A percentile compares a stretch with the other conserved stretches of the same genome.
phyloP scores from a whole-genome alignment of 1,140 invertebrate species.

The Oppia nitens region DNA sequence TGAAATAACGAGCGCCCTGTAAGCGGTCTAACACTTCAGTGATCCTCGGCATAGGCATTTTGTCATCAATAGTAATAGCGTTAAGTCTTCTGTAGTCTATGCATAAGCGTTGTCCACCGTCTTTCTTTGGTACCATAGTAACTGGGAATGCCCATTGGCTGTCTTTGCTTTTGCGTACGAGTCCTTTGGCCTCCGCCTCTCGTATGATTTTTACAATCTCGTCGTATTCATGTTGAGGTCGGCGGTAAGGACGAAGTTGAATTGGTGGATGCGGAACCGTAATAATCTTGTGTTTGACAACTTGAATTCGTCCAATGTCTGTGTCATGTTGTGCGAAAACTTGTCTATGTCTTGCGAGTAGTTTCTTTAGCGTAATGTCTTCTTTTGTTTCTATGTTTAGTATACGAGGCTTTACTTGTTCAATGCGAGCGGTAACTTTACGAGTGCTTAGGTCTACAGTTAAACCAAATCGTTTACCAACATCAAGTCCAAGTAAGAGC shows the following conservation, averaged over 20 bases:
- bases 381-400: neutral
- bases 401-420: neutral
- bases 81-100: conserved; percentile 35
- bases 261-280: conserved; percentile 2
- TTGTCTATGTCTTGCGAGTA: neutral
- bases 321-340: neutral
- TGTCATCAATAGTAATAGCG: conserved; percentile 27
- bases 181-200: conserved; percentile 21
- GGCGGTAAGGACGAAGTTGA: neutral
- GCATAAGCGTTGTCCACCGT: conserved; percentile 26
- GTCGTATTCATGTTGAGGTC: neutral
- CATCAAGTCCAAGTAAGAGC: neutral
- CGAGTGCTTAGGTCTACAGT: neutral
- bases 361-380: neutral
- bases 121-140: conserved; percentile 19
- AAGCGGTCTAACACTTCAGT: conserved; percentile 25
- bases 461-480: neutral
- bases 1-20: conserved; percentile 28
- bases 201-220: neutral
- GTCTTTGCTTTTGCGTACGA: conserved; percentile 22
- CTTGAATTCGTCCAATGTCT: neutral
- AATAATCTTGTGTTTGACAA: neutral
- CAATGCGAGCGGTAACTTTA: neutral
- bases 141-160: conserved; percentile 21
- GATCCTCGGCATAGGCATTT: conserved; percentile 34